Conservation (phyloP, 2,113 vertebrate genomes). For the Gobiocypris rarus region DNA sequence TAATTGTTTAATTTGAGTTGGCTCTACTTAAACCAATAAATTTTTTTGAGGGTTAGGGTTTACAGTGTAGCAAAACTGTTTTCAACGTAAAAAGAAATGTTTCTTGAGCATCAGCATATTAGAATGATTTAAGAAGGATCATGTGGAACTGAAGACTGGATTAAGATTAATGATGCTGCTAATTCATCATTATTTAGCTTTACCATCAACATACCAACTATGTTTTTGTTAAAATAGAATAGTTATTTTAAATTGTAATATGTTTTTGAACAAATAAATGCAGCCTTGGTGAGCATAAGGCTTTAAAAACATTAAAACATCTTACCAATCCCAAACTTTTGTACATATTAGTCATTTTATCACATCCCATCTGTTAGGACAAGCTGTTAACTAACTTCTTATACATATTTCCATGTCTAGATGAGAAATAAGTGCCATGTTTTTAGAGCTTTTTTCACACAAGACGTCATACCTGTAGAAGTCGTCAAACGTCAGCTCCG, state of each 20-base stretch:
- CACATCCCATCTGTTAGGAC: not conserved
- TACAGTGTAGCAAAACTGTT: not conserved
- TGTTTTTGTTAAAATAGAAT: not conserved
- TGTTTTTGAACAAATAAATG: not conserved
- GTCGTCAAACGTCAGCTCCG: conserved; percentile 96
- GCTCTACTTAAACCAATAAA: no score
- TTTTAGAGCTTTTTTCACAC: not conserved
- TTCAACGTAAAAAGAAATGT: not conserved
- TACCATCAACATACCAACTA: not conserved
- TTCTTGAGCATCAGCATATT: not conserved
- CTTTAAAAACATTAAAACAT: not conserved
- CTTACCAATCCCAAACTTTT: not conserved
- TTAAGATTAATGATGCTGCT: not conserved
- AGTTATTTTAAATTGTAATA: not conserved
- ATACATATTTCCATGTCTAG: not conserved
- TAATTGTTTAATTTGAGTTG: no score
- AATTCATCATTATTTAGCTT: not conserved
- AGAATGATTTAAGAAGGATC: not conserved
- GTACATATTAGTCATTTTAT: not conserved
- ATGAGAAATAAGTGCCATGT: not conserved
- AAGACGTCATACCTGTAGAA: conserved; percentile 88
- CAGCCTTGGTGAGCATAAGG: not conserved
- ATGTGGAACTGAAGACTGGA: not conserved
- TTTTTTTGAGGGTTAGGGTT: no score
- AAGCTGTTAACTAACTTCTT: not conserved